Percentiles rank a stretch among this genome's conserved stretches.
phyloP scores from a whole-genome alignment of 2,113 vertebrate species.

The Vulpes lagopus region DNA sequence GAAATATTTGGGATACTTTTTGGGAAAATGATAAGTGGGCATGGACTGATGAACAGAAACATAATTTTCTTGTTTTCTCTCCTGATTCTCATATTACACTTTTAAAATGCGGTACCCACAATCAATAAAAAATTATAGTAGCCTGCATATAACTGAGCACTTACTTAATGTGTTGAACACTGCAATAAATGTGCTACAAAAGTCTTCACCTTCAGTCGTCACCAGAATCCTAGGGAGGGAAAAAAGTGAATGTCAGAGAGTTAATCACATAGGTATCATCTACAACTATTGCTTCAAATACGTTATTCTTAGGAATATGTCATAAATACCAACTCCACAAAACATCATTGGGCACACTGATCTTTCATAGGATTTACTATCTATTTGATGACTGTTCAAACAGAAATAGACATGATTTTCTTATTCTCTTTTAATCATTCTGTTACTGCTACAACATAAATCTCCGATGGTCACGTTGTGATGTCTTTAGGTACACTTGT shows the following conservation, averaged over 20 bases:
- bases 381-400: slow-evolving; percentile 35
- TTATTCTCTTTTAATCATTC: slow-evolving; percentile 11
- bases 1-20: not conserved
- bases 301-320: not conserved
- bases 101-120: not conserved
- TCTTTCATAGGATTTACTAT: slow-evolving; percentile 43
- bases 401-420: slow-evolving; percentile 14
- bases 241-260: not conserved
- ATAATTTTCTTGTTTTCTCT: slow-evolving; percentile 31
- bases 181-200: not conserved
- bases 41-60: not conserved
- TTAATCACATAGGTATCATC: not conserved
- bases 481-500: not conserved
- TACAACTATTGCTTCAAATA: not conserved
- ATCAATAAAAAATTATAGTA: not conserved
- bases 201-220: not conserved
- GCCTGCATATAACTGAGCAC: not conserved
- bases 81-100: not conserved
- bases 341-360: not conserved
- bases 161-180: not conserved
- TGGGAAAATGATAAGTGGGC: not conserved
- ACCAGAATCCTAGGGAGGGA: not conserved
- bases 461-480: not conserved
- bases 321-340: not conserved
- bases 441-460: slow-evolving; percentile 4